Evolutionary conservation across 2,113 vertebrate species (phyloP), one percentile per base, ranked within the genome.

Genomic region (Dunckerocampus dactyliophorus): DNA sequence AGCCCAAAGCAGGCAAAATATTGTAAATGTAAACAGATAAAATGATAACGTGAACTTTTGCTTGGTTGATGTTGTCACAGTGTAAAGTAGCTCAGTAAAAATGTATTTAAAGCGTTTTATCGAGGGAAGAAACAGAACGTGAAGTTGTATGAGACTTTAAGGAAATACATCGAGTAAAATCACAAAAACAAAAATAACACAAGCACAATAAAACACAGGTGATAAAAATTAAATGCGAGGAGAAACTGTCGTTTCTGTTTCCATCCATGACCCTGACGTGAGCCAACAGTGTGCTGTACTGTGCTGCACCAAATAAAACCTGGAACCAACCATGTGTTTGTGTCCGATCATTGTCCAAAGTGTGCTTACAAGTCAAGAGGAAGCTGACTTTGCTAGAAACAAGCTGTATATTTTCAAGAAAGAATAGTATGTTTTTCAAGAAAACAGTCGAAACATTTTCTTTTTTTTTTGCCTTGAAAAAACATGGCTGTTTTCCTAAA

Each of bases 241-340:
- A 43, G 39, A 43, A 43, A 43, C 22, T 74, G 67, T 20, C 70
- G 70, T 71, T 60, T 58, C 50, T 61, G 59, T 72, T 63, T 49
- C 57, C 67, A 75, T 76, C 66, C 67, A 70, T 43, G 31, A 34
- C 31, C 61, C 73, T 82, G 71, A 82, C 80, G 76, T 82, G 76
- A 85, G 70, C 73, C 55, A 55, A 14, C 78, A 71, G 65, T 74
- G 56, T 62, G 22, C 61, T 52, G 31, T 62, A 67, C 63, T 72
- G 69, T 74, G 65, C 72, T 63, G 69, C 55, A 63, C 63, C 61
- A 76, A 88, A 88, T 88, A 87, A 86, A 86, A 81, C 65, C 51
- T 80, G 76, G 77, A 84, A 81, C 75, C 63, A 63, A 74, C 54
- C 8, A 3, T 8, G 24, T 34, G 24, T 31, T 9, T 54, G 28